phyloP scores from a whole-genome alignment of 2,113 vertebrate genomes.

The Limanda limanda region DNA sequence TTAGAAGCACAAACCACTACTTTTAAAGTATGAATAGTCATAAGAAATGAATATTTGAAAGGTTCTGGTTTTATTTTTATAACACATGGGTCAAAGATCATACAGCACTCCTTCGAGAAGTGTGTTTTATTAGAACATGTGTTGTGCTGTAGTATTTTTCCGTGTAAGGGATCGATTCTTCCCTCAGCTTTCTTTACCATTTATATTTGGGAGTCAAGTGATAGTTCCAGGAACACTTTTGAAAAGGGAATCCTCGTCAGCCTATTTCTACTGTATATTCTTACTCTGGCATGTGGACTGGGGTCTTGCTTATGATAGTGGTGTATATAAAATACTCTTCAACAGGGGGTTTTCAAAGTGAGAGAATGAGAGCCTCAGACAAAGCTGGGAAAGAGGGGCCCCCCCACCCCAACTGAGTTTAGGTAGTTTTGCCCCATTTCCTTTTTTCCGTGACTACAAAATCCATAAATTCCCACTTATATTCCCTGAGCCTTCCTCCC shows the following conservation, averaged over 20 bases:
- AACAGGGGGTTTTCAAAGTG: not conserved
- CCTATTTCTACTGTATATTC: slow-evolving; percentile 32
- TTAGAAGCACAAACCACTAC: slow-evolving; percentile 54
- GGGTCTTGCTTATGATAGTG: slow-evolving; percentile 15
- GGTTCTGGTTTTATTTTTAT: slow-evolving; percentile 33
- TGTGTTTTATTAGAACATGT: slow-evolving; percentile 34
- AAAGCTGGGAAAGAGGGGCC: not conserved
- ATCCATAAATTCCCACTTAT: not conserved
- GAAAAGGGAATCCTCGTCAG: slow-evolving; percentile 57
- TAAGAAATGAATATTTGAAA: not conserved
- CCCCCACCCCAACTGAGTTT: not conserved
- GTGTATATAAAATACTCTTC: slow-evolving; percentile 15
- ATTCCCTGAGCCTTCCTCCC: not conserved
- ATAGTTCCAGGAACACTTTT: slow-evolving; percentile 1
- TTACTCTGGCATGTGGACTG: slow-evolving; percentile 12
- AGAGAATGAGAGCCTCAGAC: not conserved
- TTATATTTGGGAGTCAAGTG: slow-evolving; percentile 23
- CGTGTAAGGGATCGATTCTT: slow-evolving; percentile 14
- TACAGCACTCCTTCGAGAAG: slow-evolving; percentile 12
- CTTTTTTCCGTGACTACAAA: not conserved
- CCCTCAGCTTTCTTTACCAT: slow-evolving; percentile 6
- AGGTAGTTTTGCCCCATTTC: not conserved
- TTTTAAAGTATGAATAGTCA: slow-evolving; percentile 8
- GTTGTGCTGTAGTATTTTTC: slow-evolving; percentile 23
- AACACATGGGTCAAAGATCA: slow-evolving; percentile 20